These are phyloP conservation scores for Pagrus major DNA, from an alignment of 2,113 vertebrate genomes.

Conservation along the genomic window DNA sequence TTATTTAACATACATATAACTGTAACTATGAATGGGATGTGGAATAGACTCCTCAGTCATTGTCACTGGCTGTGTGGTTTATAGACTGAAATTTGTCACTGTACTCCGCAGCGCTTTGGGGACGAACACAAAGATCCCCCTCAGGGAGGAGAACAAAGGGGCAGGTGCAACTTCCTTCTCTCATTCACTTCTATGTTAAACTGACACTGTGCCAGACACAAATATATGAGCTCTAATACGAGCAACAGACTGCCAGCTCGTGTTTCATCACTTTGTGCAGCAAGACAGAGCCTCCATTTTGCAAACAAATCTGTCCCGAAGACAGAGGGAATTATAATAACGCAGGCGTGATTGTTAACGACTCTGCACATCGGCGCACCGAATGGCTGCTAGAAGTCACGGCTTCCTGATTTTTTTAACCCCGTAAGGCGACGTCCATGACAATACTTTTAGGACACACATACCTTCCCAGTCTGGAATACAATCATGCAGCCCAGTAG, in stretches of 20 bases:
- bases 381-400: slow-evolving; percentile 4
- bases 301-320: slow-evolving; percentile 41
- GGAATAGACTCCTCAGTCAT: slow-evolving; percentile 84
- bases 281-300: slow-evolving; percentile 14
- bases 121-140: slow-evolving; percentile 92
- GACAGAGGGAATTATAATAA: neutral
- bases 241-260: slow-evolving; percentile 36
- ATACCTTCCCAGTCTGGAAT: no score
- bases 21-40: slow-evolving; percentile 81
- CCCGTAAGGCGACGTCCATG: no score
- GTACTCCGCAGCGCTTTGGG: slow-evolving; percentile 88
- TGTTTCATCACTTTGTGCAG: slow-evolving; percentile 50
- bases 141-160: slow-evolving; percentile 89
- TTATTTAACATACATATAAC: slow-evolving; percentile 78
- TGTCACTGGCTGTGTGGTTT: slow-evolving; percentile 86
- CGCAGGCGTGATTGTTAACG: neutral
- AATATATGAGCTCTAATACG: slow-evolving; percentile 69
- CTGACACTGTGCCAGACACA: slow-evolving; percentile 64
- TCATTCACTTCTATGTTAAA: slow-evolving; percentile 83
- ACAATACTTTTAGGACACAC: no score
- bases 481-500: no score
- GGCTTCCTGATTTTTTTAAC: no score
- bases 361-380: neutral
- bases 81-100: slow-evolving; percentile 88
- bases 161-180: slow-evolving; percentile 93